Percentiles rank a stretch among this genome's conserved stretches.
Evolutionary conservation across 1,140 invertebrate genomes (phyloP).

Genomic region (Globodera ellingtonae): DNA sequence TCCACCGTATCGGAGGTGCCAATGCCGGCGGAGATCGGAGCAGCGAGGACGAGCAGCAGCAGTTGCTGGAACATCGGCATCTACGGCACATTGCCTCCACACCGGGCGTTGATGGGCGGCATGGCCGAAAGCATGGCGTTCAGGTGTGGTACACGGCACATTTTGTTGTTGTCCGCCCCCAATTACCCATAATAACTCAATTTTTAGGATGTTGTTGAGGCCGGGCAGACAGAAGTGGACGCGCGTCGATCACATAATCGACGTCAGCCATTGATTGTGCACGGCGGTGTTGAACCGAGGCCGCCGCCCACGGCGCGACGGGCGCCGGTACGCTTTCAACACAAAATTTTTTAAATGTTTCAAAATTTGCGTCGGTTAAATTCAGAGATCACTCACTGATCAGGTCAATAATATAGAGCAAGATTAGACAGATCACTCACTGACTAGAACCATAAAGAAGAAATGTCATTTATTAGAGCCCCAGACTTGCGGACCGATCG

Average conservation of each 20-base stretch:
- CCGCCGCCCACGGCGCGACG: background rate
- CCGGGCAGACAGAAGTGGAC: background rate
- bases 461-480: too few species aligned
- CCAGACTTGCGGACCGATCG: too few species aligned
- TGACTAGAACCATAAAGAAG: too few species aligned
- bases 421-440: too few species aligned
- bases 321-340: background rate
- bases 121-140: background rate
- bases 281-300: background rate
- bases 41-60: background rate
- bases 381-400: too few species aligned
- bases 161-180: background rate
- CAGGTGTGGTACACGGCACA: background rate
- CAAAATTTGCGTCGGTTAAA: too few species aligned
- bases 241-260: background rate
- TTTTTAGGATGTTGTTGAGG: background rate
- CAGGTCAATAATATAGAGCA: too few species aligned
- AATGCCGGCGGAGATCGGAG: background rate
- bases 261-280: slow-evolving; percentile 3
- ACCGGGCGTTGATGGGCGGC: background rate
- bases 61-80: slow-evolving; percentile 27
- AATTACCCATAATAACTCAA: background rate
- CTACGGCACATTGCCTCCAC: slow-evolving; percentile 21
- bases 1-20: slow-evolving; percentile 20
- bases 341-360: too few species aligned